phyloP scores from a whole-genome alignment of 1,140 invertebrate genomes.

The Helicoverpa zea region DNA sequence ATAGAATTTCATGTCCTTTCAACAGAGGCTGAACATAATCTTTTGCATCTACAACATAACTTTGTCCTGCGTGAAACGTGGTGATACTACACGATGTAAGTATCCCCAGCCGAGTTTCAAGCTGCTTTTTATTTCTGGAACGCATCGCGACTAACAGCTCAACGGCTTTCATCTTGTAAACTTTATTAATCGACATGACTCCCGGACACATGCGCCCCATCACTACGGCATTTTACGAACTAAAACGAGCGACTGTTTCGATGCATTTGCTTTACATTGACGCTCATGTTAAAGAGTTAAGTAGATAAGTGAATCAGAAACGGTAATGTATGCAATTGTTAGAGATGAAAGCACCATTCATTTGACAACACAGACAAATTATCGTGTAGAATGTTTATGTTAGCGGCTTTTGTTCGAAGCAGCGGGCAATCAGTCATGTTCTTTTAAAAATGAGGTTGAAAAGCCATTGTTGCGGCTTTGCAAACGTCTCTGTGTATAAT shows the following conservation, averaged over 20 bases:
- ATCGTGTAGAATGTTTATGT: constrained; percentile 72
- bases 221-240: constrained; percentile 34
- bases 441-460: constrained; percentile 72
- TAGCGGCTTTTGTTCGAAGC: constrained; percentile 70
- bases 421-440: constrained; percentile 80
- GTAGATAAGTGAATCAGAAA: constrained; percentile 8
- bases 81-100: constrained; percentile 68
- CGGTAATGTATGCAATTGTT: constrained; percentile 51
- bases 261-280: constrained; percentile 53
- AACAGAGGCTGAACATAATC: constrained; percentile 2
- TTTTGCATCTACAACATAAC: background rate
- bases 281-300: constrained; percentile 16
- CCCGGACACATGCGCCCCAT: constrained; percentile 69
- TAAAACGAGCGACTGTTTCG: constrained; percentile 18
- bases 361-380: constrained; percentile 52
- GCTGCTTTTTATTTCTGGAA: constrained; percentile 85
- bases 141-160: constrained; percentile 80
- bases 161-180: constrained; percentile 86
- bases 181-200: constrained; percentile 85
- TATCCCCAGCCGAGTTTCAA: constrained; percentile 83
- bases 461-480: constrained; percentile 69
- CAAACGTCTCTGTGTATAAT: constrained; percentile 60
- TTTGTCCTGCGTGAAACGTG: constrained; percentile 39
- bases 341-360: constrained; percentile 3
- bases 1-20: background rate